A percentile compares a stretch with the other conserved stretches of the same genome.
Evolutionary conservation across 2,888 invertebrate species (phyloP).

Genomic region (Sycophila texana): DNA sequence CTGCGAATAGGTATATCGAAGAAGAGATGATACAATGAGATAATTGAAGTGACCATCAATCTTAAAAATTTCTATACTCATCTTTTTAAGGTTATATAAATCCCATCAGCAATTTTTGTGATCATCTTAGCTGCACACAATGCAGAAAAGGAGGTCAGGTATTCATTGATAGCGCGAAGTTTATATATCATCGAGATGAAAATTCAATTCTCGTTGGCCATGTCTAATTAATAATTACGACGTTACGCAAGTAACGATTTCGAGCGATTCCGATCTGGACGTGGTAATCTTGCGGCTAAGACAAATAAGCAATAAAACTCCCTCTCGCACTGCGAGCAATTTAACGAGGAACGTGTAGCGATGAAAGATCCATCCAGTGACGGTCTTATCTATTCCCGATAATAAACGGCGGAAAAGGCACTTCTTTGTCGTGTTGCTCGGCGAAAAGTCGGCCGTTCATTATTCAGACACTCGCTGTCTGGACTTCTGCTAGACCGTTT

Average conservation of each 20-base stretch:
- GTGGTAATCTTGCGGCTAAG: conserved; percentile 11
- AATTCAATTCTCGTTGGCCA: neutral
- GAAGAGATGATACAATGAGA: no score
- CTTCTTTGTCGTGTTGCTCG: conserved; percentile 18
- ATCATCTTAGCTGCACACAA: no score
- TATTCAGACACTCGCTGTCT: no score
- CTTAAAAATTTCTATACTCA: no score
- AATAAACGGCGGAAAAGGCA: conserved; percentile 22
- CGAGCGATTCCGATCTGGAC: conserved; percentile 24
- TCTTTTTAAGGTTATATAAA: no score
- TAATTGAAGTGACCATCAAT: no score
- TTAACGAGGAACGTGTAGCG: conserved; percentile 12
- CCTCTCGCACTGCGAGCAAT: conserved; percentile 24
- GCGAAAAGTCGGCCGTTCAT: neutral
- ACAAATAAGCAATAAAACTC: conserved; percentile 26
- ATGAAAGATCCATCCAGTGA: neutral
- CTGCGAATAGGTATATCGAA: no score
- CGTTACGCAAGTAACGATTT: conserved; percentile 11
- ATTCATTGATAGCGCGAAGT: no score
- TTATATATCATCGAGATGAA: no score
- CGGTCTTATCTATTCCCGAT: conserved; percentile 14
- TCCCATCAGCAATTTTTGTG: no score
- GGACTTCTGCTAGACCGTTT: neutral
- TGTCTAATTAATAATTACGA: conserved; percentile 44
- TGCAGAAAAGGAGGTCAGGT: no score